Conservation (phyloP, 2,888 invertebrate species). For the Baccha elongata region DNA sequence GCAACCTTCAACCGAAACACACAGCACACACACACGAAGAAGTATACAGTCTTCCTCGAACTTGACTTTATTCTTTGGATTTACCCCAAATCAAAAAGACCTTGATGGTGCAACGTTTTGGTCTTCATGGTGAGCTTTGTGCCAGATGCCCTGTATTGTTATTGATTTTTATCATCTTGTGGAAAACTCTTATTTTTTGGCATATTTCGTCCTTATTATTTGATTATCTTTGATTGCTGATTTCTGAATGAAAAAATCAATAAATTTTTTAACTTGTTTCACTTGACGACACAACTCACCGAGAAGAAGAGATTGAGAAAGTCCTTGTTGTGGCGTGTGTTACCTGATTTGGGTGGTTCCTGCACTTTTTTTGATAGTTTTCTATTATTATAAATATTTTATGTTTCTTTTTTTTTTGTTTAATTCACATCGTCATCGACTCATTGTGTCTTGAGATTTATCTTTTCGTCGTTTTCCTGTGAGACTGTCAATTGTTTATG, state of each 20-base stretch:
- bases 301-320: conserved; percentile 8
- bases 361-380: conserved; percentile 24
- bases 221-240: neutral
- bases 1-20: conserved; percentile 22
- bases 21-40: conserved; percentile 6
- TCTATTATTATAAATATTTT: conserved; percentile 54
- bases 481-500: conserved; percentile 67
- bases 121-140: conserved; percentile 25
- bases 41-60: conserved; percentile 15
- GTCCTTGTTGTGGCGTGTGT: conserved; percentile 27
- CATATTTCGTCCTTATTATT: conserved; percentile 19
- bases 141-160: conserved; percentile 19
- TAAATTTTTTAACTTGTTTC: conserved; percentile 32
- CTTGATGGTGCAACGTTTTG: conserved; percentile 49
- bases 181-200: neutral
- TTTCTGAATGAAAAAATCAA: conserved; percentile 65
- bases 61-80: conserved; percentile 38
- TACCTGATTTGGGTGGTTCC: conserved; percentile 32
- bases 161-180: conserved; percentile 59
- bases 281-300: conserved; percentile 48
- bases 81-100: conserved; percentile 73
- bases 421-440: conserved; percentile 59
- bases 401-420: conserved; percentile 39
- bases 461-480: conserved; percentile 27
- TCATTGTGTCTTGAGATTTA: conserved; percentile 60